Evolutionary conservation across 2,888 invertebrate genomes (phyloP), one percentile per base, ranked within the genome.

Genomic region (Hypolimnas misippus): DNA sequence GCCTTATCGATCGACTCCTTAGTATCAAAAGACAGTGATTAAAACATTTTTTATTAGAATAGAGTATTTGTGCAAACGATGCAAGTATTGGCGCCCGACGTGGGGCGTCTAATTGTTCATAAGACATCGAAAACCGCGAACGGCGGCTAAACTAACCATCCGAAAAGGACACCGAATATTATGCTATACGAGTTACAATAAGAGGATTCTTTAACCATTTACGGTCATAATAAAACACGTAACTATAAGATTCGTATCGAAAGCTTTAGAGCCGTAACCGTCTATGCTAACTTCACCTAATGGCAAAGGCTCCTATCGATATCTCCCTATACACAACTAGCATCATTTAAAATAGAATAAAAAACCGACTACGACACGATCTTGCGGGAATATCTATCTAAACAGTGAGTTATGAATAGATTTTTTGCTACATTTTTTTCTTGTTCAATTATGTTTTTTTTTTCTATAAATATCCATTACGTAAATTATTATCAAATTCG

Each of bases 401-500:
- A 82, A 87, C 80, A 81, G 86, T 87, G 86, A 84, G 76, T 83
- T 77, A 77, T 75, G 78, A 81, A 77, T 69, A 70, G 67, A 46
- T 70, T 69, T n/a, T 71, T 76, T 63, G 61, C 80, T 81, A 77
- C 76, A 75, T 76, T 73, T 77, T 79, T 72, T 73, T 77, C 74
- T 75, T 76, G 73, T 51, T 59, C 69, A 72, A 72, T 71, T 69
- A 12, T 70, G 58, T 59, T 70, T 71, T 69, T 73, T 79, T 77
- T 80, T 81, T 53, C 79, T 84, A 86, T 87, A 88, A 89, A 88
- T 87, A 88, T 85, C 80, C 79, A 79, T 68, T 84, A 81, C 85
- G 77, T 91, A 90, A 89, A 90, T 92, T 91, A 91, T 91, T 92
- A 92, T 91, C 91, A 91, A 92, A 91, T 89, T 90, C 86, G 89